Conservation (phyloP, 1,140 invertebrate genomes). For the Melitaea cinxia region DNA sequence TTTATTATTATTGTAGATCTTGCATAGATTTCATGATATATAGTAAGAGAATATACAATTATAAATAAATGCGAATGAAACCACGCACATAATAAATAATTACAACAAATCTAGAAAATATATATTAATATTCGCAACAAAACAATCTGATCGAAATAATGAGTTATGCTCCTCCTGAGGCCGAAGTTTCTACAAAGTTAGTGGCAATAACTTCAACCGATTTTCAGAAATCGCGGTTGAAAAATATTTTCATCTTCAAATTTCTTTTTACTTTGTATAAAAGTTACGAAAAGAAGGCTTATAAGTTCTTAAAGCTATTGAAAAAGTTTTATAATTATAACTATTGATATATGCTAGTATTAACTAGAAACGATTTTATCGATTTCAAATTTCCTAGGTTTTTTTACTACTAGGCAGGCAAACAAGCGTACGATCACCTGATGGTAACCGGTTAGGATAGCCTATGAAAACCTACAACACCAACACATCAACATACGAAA, state of each 20-base stretch:
- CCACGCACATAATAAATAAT: too few species aligned
- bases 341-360: not conserved
- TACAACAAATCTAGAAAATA: too few species aligned
- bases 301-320: not conserved
- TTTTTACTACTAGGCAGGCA: too few species aligned
- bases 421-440: too few species aligned
- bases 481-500: too few species aligned
- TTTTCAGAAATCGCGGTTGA: slow-evolving; percentile 14
- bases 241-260: slow-evolving; percentile 13
- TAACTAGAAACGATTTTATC: too few species aligned
- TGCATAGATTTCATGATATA: too few species aligned
- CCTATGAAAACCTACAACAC: too few species aligned
- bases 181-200: slow-evolving; percentile 12
- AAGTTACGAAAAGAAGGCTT: not conserved
- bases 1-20: too few species aligned
- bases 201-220: slow-evolving; percentile 5
- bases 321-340: slow-evolving; percentile 4
- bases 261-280: not conserved
- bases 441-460: too few species aligned
- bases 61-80: not conserved
- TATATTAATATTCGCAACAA: too few species aligned
- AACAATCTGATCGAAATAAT: slow-evolving; percentile 8
- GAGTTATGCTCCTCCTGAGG: slow-evolving; percentile 2
- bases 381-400: too few species aligned
- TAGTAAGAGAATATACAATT: not conserved